phyloP scores from a whole-genome alignment of 2,797 vertebrate species.

The Borostomias antarcticus region DNA sequence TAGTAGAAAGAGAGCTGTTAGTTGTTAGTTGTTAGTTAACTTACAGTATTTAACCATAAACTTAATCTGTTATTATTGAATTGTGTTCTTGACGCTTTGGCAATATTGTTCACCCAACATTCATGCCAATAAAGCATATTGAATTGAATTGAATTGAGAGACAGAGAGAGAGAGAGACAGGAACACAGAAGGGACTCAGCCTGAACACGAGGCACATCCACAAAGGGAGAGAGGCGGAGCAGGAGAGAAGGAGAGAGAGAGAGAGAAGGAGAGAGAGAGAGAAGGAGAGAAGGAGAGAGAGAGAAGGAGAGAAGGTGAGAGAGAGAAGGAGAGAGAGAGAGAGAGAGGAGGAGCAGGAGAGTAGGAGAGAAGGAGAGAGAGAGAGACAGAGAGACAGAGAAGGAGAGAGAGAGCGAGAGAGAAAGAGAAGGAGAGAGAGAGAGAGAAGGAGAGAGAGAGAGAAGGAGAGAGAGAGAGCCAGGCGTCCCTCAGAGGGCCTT shows the following conservation, averaged over 20 bases:
- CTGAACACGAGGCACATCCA: neutral
- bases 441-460: constrained; percentile 7
- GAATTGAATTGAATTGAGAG: no score
- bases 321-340: neutral
- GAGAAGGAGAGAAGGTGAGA: neutral
- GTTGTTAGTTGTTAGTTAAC: no score
- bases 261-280: neutral
- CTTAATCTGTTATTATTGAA: no score
- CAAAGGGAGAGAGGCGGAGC: neutral
- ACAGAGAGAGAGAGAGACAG: neutral
- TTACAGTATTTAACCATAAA: no score
- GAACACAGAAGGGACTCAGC: no score
- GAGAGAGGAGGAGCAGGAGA: constrained; percentile 1
- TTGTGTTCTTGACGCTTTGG: no score
- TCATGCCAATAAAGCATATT: no score
- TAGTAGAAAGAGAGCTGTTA: no score
- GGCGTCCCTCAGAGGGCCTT: no score
- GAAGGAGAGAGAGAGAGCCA: constrained; percentile 1
- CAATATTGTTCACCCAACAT: no score
- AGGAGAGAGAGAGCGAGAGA: neutral
- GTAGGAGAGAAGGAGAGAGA: constrained; percentile 4
- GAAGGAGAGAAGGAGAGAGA: no score
- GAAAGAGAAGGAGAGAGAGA: neutral
- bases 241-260: neutral
- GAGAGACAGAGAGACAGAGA: neutral